Conservation (phyloP, 2,113 vertebrate species). For the Malurus melanocephalus region DNA sequence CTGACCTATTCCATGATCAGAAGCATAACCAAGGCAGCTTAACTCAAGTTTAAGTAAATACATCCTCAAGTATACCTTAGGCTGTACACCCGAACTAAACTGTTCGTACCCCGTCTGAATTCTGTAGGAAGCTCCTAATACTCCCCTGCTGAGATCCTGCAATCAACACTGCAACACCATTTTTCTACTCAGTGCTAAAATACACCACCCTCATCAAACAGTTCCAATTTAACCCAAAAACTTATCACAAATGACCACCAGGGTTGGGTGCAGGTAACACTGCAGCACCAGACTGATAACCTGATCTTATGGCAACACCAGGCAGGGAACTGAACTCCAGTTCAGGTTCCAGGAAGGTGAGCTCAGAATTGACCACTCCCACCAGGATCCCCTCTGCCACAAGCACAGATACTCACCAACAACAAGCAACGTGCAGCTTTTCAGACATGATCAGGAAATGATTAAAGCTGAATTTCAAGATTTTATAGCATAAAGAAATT, state of each 20-base stretch:
- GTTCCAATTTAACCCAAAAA: background rate
- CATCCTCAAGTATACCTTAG: background rate
- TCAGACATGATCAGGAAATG: fast-evolving
- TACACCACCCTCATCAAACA: background rate
- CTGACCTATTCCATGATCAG: background rate
- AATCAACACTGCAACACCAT: fast-evolving
- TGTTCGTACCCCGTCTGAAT: background rate
- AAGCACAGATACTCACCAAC: background rate
- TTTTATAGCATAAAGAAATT: background rate
- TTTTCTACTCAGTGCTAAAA: background rate
- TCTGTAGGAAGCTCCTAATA: fast-evolving
- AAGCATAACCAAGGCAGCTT: background rate
- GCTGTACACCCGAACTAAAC: background rate
- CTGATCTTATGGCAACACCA: fast-evolving
- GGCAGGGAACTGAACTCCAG: background rate
- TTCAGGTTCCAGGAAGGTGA: fast-evolving
- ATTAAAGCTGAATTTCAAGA: background rate
- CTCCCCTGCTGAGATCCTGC: background rate
- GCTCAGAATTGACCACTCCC: fast-evolving
- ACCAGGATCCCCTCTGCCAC: background rate
- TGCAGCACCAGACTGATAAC: background rate
- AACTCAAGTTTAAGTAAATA: background rate
- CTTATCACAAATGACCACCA: background rate
- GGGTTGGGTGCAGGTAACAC: background rate
- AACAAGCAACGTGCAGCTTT: background rate